phyloP scores from a whole-genome alignment of 2,888 invertebrate species.

The Orthosia incerta region DNA sequence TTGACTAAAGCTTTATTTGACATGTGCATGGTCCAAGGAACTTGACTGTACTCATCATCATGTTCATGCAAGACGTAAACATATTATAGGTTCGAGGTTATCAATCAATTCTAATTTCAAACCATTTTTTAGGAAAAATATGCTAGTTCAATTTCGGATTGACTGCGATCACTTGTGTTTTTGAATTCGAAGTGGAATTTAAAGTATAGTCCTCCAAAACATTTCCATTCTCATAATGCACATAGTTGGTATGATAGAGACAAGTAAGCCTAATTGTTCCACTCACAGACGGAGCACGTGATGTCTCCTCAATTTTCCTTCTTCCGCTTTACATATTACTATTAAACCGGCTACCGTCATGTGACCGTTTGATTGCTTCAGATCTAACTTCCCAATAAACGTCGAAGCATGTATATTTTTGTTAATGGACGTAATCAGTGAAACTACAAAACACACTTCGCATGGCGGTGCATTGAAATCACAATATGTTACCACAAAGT shows the following conservation, averaged over 20 bases:
- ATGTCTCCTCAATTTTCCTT: conserved; percentile 54
- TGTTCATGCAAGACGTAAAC: background rate
- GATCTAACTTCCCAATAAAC: conserved; percentile 43
- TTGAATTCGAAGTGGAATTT: background rate
- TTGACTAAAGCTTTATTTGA: background rate
- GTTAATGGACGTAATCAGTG: conserved; percentile 13
- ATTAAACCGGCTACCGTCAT: conserved; percentile 53
- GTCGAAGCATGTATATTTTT: conserved; percentile 14
- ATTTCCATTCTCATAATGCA: conserved; percentile 1
- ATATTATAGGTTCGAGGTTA: background rate
- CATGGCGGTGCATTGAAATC: background rate
- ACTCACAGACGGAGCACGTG: conserved; percentile 47
- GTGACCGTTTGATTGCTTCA: conserved; percentile 54
- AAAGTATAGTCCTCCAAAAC: background rate
- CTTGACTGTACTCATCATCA: background rate
- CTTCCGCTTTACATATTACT: conserved; percentile 60
- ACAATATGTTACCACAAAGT: background rate
- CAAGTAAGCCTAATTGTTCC: conserved; percentile 45
- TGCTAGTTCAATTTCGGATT: background rate
- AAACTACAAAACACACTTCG: too few relatives aligned
- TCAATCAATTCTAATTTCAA: background rate
- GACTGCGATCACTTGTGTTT: too few relatives aligned
- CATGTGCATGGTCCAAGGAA: background rate
- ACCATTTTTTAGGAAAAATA: background rate
- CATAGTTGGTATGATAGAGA: conserved; percentile 10